These are phyloP conservation scores for Papilio demoleus DNA, from an alignment of 2,888 invertebrate genomes.

Conservation along the genomic window DNA sequence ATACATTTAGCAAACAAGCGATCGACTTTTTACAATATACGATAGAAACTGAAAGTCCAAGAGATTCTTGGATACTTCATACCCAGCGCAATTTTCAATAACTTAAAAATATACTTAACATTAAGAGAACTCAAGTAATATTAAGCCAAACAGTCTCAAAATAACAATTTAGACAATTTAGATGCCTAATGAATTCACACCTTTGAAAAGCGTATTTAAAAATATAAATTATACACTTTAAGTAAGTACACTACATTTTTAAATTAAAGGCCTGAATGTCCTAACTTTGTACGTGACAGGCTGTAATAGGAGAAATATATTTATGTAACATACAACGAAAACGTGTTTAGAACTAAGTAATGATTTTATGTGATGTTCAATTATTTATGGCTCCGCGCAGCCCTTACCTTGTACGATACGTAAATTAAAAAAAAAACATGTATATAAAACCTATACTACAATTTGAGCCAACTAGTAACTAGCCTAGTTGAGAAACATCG, in stretches of 20 bases:
- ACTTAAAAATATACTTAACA: constrained; percentile 9
- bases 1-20: constrained; percentile 37
- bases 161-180: constrained; percentile 37
- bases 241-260: constrained; percentile 33
- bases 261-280: constrained; percentile 12
- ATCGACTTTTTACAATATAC: constrained; percentile 39
- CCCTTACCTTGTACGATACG: constrained; percentile 33
- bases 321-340: constrained; percentile 1
- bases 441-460: constrained; percentile 39
- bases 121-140: constrained; percentile 23
- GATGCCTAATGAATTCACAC: constrained; percentile 17
- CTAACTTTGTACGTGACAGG: constrained; percentile 35
- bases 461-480: constrained; percentile 41
- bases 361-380: not conserved
- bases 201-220: constrained; percentile 16
- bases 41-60: not conserved
- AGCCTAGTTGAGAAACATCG: constrained; percentile 34
- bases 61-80: constrained; percentile 2
- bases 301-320: not conserved
- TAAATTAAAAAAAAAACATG: constrained; percentile 42
- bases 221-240: not conserved
- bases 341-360: not conserved
- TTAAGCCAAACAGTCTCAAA: constrained; percentile 42
- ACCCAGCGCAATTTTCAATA: not conserved
- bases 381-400: not conserved